These are phyloP conservation scores for Pipistrellus pygmaeus DNA, from an alignment of 2,797 vertebrate species.

Conservation along the genomic window DNA sequence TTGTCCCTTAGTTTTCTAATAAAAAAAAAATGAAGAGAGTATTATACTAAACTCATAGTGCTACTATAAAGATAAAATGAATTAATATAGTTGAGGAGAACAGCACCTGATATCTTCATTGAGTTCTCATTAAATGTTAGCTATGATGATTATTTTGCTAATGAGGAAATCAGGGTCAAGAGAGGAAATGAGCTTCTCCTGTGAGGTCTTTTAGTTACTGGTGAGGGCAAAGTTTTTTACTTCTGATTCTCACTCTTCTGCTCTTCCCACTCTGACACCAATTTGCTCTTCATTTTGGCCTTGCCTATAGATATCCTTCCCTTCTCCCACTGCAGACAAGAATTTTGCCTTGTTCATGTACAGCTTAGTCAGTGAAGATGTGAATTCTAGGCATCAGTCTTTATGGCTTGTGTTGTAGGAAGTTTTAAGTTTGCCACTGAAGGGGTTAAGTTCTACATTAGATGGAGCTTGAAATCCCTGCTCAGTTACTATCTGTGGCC, in stretches of 20 bases:
- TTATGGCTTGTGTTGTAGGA: background rate
- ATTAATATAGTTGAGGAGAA: background rate
- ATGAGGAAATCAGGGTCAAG: constrained; percentile 6
- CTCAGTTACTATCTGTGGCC: background rate
- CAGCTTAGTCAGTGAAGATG: background rate
- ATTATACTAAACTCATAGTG: background rate
- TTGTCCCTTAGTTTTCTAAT: background rate
- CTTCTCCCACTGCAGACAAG: background rate
- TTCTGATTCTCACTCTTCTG: background rate
- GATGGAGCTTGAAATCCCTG: background rate
- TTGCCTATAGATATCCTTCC: background rate
- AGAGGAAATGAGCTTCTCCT: background rate
- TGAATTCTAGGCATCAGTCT: background rate
- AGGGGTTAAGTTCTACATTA: background rate
- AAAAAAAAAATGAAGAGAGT: background rate
- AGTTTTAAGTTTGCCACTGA: background rate
- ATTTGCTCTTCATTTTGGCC: background rate
- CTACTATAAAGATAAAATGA: background rate
- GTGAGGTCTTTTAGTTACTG: background rate
- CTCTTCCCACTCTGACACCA: background rate
- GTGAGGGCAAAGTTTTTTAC: background rate
- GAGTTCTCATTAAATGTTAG: background rate
- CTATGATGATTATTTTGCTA: background rate
- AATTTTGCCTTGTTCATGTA: background rate
- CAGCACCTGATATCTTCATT: background rate